Conservation (phyloP, 2,113 vertebrate species). For the Oryzias woworae region DNA sequence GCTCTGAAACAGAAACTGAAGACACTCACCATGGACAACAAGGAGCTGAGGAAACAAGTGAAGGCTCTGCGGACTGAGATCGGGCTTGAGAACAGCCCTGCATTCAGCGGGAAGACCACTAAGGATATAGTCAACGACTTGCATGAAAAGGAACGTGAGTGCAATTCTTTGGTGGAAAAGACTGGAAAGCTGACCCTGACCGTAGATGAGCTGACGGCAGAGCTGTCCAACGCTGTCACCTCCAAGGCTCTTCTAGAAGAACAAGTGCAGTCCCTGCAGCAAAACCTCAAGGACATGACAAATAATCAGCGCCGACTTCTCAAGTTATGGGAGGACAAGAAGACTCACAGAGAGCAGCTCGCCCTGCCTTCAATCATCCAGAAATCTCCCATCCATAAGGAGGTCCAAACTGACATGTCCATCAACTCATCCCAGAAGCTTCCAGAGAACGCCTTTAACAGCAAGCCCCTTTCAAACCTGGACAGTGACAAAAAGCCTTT, state of each 20-base stretch:
- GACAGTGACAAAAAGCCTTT: constrained; percentile 58
- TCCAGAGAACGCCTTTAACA: constrained; percentile 68
- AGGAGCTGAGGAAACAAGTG: constrained; percentile 76
- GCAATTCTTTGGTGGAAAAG: constrained; percentile 71
- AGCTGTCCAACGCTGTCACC: constrained; percentile 73
- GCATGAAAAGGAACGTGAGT: constrained; percentile 75
- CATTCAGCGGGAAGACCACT: constrained; percentile 77
- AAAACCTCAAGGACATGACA: constrained; percentile 80
- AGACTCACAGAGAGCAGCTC: constrained; percentile 71
- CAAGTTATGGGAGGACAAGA: constrained; percentile 80
- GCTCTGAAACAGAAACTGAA: constrained; percentile 78
- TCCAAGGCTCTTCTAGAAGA: constrained; percentile 78
- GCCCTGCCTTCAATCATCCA: constrained; percentile 69
- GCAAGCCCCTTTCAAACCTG: constrained; percentile 39
- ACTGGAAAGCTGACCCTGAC: constrained; percentile 70
- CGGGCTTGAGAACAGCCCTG: constrained; percentile 76
- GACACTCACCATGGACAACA: constrained; percentile 72
- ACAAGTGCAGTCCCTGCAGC: constrained; percentile 74
- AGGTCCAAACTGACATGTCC: constrained; percentile 78
- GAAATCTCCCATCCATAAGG: constrained; percentile 60
- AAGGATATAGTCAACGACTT: constrained; percentile 79
- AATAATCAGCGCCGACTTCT: constrained; percentile 77
- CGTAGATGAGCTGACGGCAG: constrained; percentile 73
- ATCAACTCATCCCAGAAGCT: constrained; percentile 70
- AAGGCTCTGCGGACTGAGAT: constrained; percentile 76